Conservation (phyloP, 2,888 invertebrate species). For the Acronicta psi region DNA sequence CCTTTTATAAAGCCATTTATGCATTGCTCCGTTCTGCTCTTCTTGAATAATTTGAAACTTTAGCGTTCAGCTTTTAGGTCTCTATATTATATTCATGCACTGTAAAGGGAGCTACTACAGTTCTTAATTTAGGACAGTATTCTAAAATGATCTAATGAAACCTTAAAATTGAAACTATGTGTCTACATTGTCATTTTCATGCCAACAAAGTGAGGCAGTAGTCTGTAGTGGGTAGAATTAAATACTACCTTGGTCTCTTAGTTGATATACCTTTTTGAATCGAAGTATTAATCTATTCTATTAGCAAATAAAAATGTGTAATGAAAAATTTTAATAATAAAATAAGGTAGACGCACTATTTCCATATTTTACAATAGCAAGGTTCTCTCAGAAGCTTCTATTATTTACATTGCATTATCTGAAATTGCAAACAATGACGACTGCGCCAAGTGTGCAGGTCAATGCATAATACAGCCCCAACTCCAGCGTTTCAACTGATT, state of each 20-base stretch:
- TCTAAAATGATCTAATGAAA: background rate
- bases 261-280: no score
- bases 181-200: no score
- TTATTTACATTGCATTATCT: conserved; percentile 40
- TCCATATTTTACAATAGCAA: conserved; percentile 34
- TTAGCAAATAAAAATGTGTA: no score
- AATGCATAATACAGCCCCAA: conserved; percentile 44
- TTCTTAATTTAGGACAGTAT: background rate
- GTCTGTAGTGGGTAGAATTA: no score
- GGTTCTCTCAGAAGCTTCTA: conserved; percentile 26
- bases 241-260: no score
- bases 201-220: no score
- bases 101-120: background rate
- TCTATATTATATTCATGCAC: background rate
- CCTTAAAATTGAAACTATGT: background rate
- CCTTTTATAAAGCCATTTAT: conserved; percentile 40
- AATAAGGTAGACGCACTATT: conserved; percentile 19
- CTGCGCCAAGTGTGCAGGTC: conserved; percentile 20
- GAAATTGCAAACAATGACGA: conserved; percentile 46
- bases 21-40: conserved; percentile 11
- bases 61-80: conserved; percentile 10
- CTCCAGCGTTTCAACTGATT: conserved; percentile 29
- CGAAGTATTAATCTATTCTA: no score
- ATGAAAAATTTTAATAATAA: background rate
- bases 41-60: conserved; percentile 28